Evolutionary conservation across 1,140 invertebrate species (phyloP).

Genomic region (Agrypnia vestita): DNA sequence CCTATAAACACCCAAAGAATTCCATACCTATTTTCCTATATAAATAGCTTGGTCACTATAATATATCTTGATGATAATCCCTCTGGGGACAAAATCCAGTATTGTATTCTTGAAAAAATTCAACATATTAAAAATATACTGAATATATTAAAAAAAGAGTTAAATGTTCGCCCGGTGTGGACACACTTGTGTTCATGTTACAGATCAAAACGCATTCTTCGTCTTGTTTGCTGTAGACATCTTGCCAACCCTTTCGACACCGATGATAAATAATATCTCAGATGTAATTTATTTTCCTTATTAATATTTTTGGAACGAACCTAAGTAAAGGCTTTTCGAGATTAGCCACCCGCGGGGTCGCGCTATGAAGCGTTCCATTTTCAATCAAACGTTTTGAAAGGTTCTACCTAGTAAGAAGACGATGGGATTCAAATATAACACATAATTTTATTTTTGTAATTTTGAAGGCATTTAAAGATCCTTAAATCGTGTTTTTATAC

Average conservation of each 20-base stretch:
- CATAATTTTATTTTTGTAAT: too few relatives aligned
- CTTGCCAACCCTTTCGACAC: conserved; percentile 37
- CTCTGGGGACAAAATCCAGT: too few relatives aligned
- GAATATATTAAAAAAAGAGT: too few relatives aligned
- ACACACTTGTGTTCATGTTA: not conserved
- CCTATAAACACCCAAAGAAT: too few relatives aligned
- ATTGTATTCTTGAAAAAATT: too few relatives aligned
- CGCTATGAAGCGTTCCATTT: conserved; percentile 2
- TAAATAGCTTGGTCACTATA: too few relatives aligned
- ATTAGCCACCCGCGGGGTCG: conserved; percentile 30
- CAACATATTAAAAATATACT: too few relatives aligned
- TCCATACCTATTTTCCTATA: too few relatives aligned
- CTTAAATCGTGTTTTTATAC: too few relatives aligned
- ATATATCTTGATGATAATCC: too few relatives aligned
- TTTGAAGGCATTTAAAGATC: too few relatives aligned
- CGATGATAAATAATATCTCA: conserved; percentile 24
- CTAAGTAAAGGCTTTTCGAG: conserved; percentile 21
- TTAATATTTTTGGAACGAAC: conserved; percentile 34
- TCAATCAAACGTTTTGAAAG: conserved; percentile 28
- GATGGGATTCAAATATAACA: too few relatives aligned
- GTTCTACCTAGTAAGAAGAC: not conserved
- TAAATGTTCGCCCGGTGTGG: not conserved
- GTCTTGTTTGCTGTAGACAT: not conserved
- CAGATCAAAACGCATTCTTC: conserved; percentile 20
- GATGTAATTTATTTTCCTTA: conserved; percentile 34